Evolutionary conservation across 1,140 invertebrate genomes (phyloP).

Genomic region (Drosophila mauritiana): DNA sequence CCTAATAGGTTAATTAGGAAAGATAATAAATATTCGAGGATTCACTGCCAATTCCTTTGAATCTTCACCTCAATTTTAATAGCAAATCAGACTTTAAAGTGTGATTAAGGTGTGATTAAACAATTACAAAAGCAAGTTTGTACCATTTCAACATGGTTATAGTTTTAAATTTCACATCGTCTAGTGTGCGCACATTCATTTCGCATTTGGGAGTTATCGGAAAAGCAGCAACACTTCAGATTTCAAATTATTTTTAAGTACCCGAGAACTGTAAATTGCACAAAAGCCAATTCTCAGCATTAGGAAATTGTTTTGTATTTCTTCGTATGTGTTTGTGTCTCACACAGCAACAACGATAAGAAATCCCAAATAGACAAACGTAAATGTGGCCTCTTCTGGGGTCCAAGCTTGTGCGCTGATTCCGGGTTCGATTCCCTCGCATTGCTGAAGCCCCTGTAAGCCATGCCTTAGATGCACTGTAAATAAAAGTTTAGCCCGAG

Average conservation of each 20-base stretch:
- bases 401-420: constrained; percentile 15
- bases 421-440: constrained; percentile 19
- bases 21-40: too few relatives aligned
- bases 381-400: constrained; percentile 32
- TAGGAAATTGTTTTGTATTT: constrained; percentile 71
- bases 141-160: constrained; percentile 28
- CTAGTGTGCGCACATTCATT: constrained; percentile 20
- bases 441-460: constrained; percentile 3
- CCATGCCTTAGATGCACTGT: constrained; percentile 12
- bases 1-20: not conserved
- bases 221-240: constrained; percentile 52
- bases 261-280: constrained; percentile 70
- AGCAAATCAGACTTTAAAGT: not conserved
- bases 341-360: constrained; percentile 26
- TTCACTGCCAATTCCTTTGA: not conserved
- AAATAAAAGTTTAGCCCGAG: not conserved
- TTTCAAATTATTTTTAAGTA: constrained; percentile 74
- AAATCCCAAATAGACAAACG: constrained; percentile 46
- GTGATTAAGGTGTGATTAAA: not conserved
- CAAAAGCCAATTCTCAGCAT: constrained; percentile 69
- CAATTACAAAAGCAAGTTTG: not conserved
- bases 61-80: not conserved
- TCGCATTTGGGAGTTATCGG: constrained; percentile 29
- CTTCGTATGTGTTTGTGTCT: constrained; percentile 13
- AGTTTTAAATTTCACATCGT: not conserved